phyloP scores from a whole-genome alignment of 2,888 invertebrate species.

The Nephrocerus scutellatus region DNA sequence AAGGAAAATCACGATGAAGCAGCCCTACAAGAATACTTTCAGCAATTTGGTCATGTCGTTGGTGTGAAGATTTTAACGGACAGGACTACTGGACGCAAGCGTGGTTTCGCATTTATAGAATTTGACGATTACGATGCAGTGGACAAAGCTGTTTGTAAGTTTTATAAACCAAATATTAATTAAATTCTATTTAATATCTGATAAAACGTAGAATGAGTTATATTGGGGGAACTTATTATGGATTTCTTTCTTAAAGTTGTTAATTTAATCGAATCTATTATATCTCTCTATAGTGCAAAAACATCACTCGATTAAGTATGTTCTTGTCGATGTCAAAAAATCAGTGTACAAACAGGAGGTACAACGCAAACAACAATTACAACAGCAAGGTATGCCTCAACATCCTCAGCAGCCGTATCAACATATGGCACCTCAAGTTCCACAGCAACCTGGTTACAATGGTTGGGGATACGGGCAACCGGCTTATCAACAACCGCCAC shows the following conservation, averaged over 20 bases:
- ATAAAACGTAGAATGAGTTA: too few species aligned
- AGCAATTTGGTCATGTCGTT: conserved; percentile 35
- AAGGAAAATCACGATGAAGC: conserved; percentile 39
- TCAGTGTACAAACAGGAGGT: conserved; percentile 36
- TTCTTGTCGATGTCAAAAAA: conserved; percentile 39
- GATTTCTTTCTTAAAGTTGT: background rate
- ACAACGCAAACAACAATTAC: conserved; percentile 27
- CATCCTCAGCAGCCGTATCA: conserved; percentile 5
- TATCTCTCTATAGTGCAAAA: conserved; percentile 27
- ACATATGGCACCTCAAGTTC: conserved; percentile 16
- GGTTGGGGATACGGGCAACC: conserved; percentile 33
- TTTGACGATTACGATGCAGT: conserved; percentile 37
- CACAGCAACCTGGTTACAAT: conserved; percentile 8
- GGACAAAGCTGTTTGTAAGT: conserved; percentile 39
- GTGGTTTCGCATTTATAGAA: conserved; percentile 42
- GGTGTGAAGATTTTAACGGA: conserved; percentile 38
- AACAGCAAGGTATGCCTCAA: conserved; percentile 18
- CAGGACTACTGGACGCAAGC: conserved; percentile 40
- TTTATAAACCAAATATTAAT: background rate
- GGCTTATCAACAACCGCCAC: conserved; percentile 43
- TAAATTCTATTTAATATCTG: too few species aligned
- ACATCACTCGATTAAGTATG: conserved; percentile 35
- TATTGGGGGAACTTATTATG: too few species aligned
- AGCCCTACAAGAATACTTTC: conserved; percentile 35
- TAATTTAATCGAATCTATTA: conserved; percentile 1